Percentiles rank a stretch among this genome's conserved stretches.
Evolutionary conservation across 2,888 invertebrate genomes (phyloP).

Genomic region (Melieria omissa): DNA sequence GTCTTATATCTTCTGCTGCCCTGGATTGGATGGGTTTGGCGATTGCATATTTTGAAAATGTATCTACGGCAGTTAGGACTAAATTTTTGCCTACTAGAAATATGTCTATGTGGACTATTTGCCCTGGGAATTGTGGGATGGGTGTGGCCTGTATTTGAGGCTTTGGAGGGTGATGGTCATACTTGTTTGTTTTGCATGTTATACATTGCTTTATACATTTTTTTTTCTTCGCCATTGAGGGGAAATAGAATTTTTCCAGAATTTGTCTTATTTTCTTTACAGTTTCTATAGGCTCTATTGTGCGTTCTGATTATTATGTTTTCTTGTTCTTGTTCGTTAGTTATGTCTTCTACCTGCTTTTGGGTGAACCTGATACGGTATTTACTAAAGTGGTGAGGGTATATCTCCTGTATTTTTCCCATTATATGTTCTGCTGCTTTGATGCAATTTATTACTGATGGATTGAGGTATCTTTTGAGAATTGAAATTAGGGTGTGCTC

Average conservation of each 20-base stretch:
- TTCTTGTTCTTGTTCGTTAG: slow-evolving; percentile 28
- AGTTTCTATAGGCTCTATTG: slow-evolving; percentile 33
- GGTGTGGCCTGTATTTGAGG: slow-evolving; percentile 14
- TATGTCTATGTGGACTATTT: too few species aligned
- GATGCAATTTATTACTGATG: slow-evolving; percentile 37
- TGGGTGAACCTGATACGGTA: slow-evolving; percentile 37
- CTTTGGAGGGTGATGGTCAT: slow-evolving; percentile 30
- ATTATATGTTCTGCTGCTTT: slow-evolving; percentile 30
- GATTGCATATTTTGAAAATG: too few species aligned
- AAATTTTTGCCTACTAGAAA: too few species aligned
- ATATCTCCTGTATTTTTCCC: slow-evolving; percentile 27
- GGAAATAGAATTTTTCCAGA: slow-evolving; percentile 31
- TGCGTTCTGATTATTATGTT: slow-evolving; percentile 31
- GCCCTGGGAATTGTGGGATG: too few species aligned
- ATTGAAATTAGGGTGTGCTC: slow-evolving; percentile 12
- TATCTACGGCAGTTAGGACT: too few species aligned
- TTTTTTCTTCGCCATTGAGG: slow-evolving; percentile 21
- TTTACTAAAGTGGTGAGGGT: slow-evolving; percentile 24
- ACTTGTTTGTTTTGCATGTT: slow-evolving; percentile 14
- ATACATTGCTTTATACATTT: slow-evolving; percentile 19
- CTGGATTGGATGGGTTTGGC: too few species aligned
- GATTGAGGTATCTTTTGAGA: too few species aligned
- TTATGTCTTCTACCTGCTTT: slow-evolving; percentile 35
- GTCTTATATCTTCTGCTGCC: too few species aligned
- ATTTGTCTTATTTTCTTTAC: slow-evolving; percentile 33